A percentile compares a stretch with the other conserved stretches of the same genome.
Conservation (phyloP, 1,140 invertebrate species). For the Mamestra configurata region DNA sequence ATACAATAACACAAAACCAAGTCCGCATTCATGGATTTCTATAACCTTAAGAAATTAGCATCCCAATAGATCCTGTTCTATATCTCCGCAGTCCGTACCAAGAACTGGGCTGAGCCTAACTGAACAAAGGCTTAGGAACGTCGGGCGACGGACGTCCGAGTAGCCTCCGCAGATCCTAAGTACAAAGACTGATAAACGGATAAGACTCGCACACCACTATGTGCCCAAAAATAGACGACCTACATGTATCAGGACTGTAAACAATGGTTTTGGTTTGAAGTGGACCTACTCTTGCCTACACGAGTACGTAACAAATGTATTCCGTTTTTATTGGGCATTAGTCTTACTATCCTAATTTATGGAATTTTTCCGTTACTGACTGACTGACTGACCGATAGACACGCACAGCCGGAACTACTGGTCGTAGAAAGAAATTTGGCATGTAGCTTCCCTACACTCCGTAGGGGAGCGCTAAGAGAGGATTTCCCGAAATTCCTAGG, state of each 20-base stretch:
- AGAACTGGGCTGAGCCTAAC: constrained; percentile 12
- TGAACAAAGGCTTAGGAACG: constrained; percentile 41
- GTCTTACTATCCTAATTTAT: no score
- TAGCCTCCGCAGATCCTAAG: constrained; percentile 29
- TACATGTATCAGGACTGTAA: not conserved
- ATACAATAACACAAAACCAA: not conserved
- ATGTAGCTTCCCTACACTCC: no score
- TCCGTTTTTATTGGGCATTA: no score
- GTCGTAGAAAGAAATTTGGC: no score
- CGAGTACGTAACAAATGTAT: no score
- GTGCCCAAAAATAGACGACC: not conserved
- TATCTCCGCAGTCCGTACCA: not conserved
- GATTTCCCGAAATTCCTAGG: no score
- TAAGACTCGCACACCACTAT: constrained; percentile 14
- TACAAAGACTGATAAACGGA: constrained; percentile 42
- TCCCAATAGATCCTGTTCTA: constrained; percentile 1
- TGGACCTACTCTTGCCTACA: no score
- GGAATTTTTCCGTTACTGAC: no score
- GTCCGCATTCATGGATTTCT: not conserved
- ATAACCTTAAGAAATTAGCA: constrained; percentile 24
- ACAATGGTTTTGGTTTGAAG: not conserved
- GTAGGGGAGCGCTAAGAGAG: no score
- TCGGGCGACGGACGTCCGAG: constrained; percentile 2
- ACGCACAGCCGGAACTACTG: no score
- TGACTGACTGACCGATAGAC: no score